Base-by-base conservation (phyloP, 1,140 invertebrate species). In the Mercenaria mercenaria region DNA sequence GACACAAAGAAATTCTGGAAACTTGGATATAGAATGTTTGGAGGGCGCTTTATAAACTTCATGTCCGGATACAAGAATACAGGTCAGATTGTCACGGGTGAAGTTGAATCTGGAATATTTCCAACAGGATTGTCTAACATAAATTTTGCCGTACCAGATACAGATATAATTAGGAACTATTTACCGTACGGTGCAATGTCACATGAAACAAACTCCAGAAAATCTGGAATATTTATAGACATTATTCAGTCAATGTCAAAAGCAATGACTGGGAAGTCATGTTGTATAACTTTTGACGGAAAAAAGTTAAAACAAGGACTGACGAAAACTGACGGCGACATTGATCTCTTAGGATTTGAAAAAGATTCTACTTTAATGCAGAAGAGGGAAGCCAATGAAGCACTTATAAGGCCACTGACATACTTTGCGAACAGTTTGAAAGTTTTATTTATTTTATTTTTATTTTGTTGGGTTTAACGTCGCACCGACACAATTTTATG, bases 1-100 rank as follows among this genome's bases (percentile, higher is more conserved):
- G 32, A 64, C 8, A 64, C 80, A n/a, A 83, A 83, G 41, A 39
- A 29, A 43, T 83, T 83, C 20, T 83, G 80, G 80, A 83, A 64
- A 83, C 23, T 83, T 3, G 80, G 80, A 8, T 83, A 59, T 13
- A 61, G 59, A 26, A 61, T 20, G 10, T 83, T 83, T 67, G 80
- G 80, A 29, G 80, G 80, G 3, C 10, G 37, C 8, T 83, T 83
- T 67, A 41, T 64, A 67, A 15, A 67, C 52, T 83, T 83, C 64
- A 83, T 83, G 80, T 23, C 47, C 32, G 80, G 80, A 11, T 83
- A 41, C 41, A 83, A 83, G 64, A 83, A 47, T 32, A 39, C 56
- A 26, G 56, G 23, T n/a, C 15, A 41, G 20, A 32, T 67, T n/a
- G 37, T 83, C 4, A 2, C 23, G 23, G n/a, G n/a, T n/a, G n/a